These are phyloP conservation scores for Hexactinellida sp. DNA, from an alignment of 37 sponge, comb jelly and placozoan species.

Conservation along the genomic window DNA sequence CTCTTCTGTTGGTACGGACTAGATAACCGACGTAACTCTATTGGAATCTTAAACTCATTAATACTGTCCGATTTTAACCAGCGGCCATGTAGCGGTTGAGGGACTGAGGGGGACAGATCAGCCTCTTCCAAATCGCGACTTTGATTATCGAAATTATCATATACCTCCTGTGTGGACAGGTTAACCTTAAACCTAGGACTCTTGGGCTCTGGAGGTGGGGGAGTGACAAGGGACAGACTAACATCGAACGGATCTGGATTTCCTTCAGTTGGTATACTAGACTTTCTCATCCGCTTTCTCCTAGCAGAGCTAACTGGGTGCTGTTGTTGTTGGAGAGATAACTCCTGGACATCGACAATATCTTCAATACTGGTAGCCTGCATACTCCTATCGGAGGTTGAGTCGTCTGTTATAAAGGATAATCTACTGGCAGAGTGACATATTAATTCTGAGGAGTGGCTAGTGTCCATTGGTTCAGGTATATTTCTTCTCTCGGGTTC, in stretches of 20 bases:
- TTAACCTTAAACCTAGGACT: neutral
- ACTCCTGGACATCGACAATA: neutral
- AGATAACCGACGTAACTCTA: neutral
- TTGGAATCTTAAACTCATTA: neutral
- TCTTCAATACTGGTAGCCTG: neutral
- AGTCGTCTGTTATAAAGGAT: neutral
- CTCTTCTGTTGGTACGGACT: neutral
- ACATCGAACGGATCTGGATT: neutral
- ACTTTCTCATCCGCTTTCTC: neutral
- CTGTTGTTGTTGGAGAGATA: neutral
- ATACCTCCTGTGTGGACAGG: neutral
- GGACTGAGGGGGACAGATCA: neutral
- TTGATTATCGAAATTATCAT: neutral
- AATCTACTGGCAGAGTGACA: neutral
- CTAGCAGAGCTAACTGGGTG: neutral
- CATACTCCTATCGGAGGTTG: neutral
- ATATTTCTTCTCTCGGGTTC: neutral
- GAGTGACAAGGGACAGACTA: neutral
- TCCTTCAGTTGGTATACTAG: neutral
- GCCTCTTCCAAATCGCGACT: neutral
- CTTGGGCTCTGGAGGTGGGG: neutral
- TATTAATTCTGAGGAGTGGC: neutral
- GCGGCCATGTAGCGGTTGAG: neutral
- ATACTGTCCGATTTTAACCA: neutral
- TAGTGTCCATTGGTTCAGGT: neutral